Evolutionary conservation across 2,113 vertebrate species (phyloP).

Genomic region (Cephalopholis sonnerati): DNA sequence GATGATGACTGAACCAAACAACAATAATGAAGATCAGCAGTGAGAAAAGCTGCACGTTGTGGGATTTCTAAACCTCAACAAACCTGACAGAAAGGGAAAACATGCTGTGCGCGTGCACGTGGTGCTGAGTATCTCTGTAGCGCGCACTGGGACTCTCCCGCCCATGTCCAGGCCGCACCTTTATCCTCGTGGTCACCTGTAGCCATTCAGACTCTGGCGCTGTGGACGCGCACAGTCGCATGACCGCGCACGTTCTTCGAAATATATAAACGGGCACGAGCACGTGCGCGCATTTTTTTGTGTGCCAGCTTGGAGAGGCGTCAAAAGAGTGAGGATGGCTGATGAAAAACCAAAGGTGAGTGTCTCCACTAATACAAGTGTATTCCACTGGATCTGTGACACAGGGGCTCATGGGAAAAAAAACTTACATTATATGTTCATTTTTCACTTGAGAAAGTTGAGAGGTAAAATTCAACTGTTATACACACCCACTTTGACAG

Average conservation of each 20-base stretch:
- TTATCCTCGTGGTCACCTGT: slow-evolving; percentile 58
- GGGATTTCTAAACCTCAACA: neutral
- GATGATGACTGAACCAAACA: neutral
- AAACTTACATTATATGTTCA: slow-evolving; percentile 11
- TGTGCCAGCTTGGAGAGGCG: slow-evolving; percentile 88
- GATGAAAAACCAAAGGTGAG: slow-evolving; percentile 98
- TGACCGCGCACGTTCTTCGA: slow-evolving; percentile 82
- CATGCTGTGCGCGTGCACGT: slow-evolving; percentile 82
- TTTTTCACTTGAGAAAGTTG: slow-evolving; percentile 61
- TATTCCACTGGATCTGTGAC: neutral
- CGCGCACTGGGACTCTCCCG: slow-evolving; percentile 77
- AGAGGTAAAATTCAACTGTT: slow-evolving; percentile 66
- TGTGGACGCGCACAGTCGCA: slow-evolving; percentile 75
- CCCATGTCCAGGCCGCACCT: slow-evolving; percentile 61
- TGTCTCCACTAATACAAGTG: slow-evolving; percentile 22
- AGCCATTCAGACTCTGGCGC: slow-evolving; percentile 60
- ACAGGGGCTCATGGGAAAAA: neutral
- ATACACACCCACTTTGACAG: slow-evolving; percentile 76
- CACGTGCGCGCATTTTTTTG: slow-evolving; percentile 90
- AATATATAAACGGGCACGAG: slow-evolving; percentile 72
- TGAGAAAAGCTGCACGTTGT: neutral
- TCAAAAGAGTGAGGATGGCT: slow-evolving; percentile 92
- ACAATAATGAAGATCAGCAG: too few species aligned
- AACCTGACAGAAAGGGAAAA: slow-evolving; percentile 41
- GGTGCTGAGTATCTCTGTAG: slow-evolving; percentile 29